phyloP scores from a whole-genome alignment of 2,113 vertebrate genomes.

The Pseudopipra pipra region DNA sequence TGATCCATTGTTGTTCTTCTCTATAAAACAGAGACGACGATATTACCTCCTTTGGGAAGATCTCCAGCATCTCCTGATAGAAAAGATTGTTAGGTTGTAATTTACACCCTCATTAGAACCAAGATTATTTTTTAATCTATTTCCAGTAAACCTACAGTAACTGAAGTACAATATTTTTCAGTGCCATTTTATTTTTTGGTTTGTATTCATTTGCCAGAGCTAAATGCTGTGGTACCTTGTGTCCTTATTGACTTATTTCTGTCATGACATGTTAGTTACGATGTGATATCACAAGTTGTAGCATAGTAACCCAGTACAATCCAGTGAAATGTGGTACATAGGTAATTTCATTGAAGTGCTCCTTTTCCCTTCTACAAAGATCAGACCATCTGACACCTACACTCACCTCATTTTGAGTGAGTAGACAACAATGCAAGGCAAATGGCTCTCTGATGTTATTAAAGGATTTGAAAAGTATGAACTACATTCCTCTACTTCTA shows the following conservation, averaged over 20 bases:
- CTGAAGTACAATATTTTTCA: background rate
- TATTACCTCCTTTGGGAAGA: no score
- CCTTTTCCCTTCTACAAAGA: background rate
- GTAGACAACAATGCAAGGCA: background rate
- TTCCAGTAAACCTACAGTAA: fast-evolving
- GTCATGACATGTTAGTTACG: background rate
- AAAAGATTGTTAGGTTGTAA: no score
- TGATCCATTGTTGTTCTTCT: no score
- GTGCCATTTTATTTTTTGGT: background rate
- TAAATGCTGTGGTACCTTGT: background rate
- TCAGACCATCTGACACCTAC: background rate
- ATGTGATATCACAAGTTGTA: background rate
- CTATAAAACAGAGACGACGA: no score
- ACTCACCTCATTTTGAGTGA: background rate
- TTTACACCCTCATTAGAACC: no score
- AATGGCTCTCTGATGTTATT: background rate
- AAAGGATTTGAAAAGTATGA: background rate
- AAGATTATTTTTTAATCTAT: background rate
- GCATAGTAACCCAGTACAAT: background rate
- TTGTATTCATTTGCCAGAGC: background rate
- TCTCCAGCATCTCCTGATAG: no score
- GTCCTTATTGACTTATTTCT: background rate
- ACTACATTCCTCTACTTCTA: background rate
- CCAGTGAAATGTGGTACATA: background rate
- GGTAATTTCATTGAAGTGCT: background rate